Percentiles rank a stretch among this genome's conserved stretches.
Conservation (phyloP, 2,888 invertebrate genomes). For the Anoncus sp. region DNA sequence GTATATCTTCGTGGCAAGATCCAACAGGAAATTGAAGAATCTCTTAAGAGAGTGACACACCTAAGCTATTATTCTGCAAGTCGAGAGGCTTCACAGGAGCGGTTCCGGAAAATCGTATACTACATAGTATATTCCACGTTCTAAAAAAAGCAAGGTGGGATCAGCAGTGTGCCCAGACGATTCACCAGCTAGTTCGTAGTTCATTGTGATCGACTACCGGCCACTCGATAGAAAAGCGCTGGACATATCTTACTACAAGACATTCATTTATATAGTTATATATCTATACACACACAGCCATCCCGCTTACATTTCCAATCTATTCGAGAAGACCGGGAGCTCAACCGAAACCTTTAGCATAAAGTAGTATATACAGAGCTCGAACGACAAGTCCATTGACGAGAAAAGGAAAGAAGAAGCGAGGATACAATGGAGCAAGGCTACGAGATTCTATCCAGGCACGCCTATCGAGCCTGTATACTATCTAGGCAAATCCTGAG, state of each 20-base stretch:
- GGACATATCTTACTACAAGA: constrained; percentile 48
- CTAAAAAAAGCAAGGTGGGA: constrained; percentile 23
- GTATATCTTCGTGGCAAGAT: constrained; percentile 35
- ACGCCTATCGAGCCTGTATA: constrained; percentile 69
- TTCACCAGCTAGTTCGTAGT: constrained; percentile 21
- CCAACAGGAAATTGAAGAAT: constrained; percentile 40
- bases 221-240: constrained; percentile 48
- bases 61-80: constrained; percentile 40
- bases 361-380: constrained; percentile 20
- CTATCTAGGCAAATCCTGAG: constrained; percentile 74
- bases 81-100: constrained; percentile 51
- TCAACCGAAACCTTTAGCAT: constrained; percentile 43
- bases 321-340: constrained; percentile 66
- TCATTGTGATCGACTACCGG: constrained; percentile 45
- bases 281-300: constrained; percentile 1
- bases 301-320: constrained; percentile 62
- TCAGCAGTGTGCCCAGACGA: constrained; percentile 10
- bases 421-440: constrained; percentile 48
- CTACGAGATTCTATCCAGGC: constrained; percentile 57
- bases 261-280: constrained; percentile 43
- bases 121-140: constrained; percentile 13
- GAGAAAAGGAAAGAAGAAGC: constrained; percentile 41
- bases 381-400: constrained; percentile 53
- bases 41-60: constrained; percentile 40
- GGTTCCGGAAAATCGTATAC: constrained; percentile 60